Evolutionary conservation across 2,888 invertebrate species (phyloP), one percentile per base, ranked within the genome.

Genomic region (Athalia circularis): DNA sequence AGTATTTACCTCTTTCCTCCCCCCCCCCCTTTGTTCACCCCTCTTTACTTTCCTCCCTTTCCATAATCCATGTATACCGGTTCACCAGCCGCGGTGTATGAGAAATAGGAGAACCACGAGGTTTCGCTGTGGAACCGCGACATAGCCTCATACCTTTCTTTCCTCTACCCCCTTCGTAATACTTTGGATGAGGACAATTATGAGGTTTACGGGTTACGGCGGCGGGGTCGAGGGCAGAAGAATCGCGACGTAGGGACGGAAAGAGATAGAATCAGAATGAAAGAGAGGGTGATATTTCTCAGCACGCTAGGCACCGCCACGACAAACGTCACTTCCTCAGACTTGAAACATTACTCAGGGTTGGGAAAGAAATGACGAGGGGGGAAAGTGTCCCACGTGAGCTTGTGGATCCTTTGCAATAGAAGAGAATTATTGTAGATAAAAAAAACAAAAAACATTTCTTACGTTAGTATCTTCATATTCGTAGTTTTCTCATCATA

Each of bases 311-410:
- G 79, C 79, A 79, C 76, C 13, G 59, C 79, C 79, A 79, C 75
- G 79, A 79, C 79, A 79, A 79, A 79, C 82, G 83, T 85, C 82
- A 81, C 81, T 81, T 80, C 80, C 81, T 79, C 82, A 82, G 85
- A 82, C 84, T 82, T 82, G 75, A 79, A 81, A 83, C 85, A 86
- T 87, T 87, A 87, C 85, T 87, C 85, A 86, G 84, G 45, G 29
- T 29, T 29, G 29, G 29, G 29, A 29, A 29, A 29, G 29, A 29
- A 29, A 29, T 29, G 29, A 29, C 2, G 2, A 29, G 29, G 29
- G 29, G 29, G 43, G 13, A 11, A 75, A 61, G 61, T 62, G 11
- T 15, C 48, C 62, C 64, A 61, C 15, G 72, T 54, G 54, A 54
- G 29, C 68, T 29, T 13, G n/a, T 13, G n/a, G 8, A 62, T n/a